Percentiles rank a stretch among this genome's conserved stretches.
phyloP scores from a whole-genome alignment of 2,888 invertebrate species.

The Eupithecia tripunctaria region DNA sequence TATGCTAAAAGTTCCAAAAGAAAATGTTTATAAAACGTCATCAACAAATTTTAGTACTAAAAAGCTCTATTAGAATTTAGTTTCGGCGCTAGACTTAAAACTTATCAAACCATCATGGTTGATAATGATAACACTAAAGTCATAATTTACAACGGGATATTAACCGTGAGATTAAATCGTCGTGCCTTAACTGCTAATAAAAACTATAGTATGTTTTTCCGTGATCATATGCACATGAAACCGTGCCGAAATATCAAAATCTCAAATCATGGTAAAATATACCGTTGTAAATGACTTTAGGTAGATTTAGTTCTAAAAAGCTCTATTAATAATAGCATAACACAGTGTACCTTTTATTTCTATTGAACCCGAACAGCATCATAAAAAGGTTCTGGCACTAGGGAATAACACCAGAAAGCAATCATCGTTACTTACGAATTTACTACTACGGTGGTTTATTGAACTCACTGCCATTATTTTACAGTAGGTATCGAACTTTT shows the following conservation, averaged over 20 bases:
- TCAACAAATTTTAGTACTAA: background rate
- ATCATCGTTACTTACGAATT: constrained; percentile 32
- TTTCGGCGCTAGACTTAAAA: no score
- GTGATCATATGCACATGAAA: no score
- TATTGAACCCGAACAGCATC: constrained; percentile 11
- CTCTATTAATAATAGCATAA: background rate
- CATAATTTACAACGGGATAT: no score
- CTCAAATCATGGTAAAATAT: no score
- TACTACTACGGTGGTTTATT: constrained; percentile 37
- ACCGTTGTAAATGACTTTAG: no score
- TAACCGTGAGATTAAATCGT: no score
- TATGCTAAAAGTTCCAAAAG: background rate
- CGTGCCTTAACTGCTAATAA: no score
- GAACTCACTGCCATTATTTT: constrained; percentile 40
- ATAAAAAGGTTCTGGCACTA: constrained; percentile 13
- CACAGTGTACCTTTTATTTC: background rate
- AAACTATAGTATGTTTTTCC: no score
- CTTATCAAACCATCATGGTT: no score
- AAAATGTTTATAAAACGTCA: background rate
- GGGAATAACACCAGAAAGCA: constrained; percentile 28
- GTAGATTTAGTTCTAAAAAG: no score
- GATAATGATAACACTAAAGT: no score
- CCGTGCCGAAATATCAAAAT: no score
- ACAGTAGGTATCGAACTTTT: background rate
- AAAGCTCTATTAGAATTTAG: background rate